phyloP scores from a whole-genome alignment of 2,888 invertebrate species.

The Eueremaeus valkanovi region DNA sequence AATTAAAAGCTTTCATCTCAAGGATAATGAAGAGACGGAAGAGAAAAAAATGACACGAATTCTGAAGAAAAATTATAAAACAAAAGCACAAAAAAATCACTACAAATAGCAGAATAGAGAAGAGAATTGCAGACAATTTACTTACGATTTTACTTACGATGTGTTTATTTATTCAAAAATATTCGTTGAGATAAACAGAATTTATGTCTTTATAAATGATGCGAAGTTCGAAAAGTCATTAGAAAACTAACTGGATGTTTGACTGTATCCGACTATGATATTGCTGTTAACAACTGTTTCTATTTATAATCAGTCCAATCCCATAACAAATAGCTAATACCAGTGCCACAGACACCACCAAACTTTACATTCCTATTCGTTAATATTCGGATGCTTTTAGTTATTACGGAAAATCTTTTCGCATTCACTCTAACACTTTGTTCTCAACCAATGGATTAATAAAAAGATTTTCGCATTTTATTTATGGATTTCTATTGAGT shows the following conservation, averaged over 20 bases:
- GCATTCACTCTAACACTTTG: neutral
- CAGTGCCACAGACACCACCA: neutral
- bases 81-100: too few relatives aligned
- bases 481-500: neutral
- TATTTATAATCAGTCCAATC: constrained; percentile 23
- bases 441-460: neutral
- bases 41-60: too few relatives aligned
- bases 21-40: too few relatives aligned
- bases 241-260: constrained; percentile 12
- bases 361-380: neutral
- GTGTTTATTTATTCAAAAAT: constrained; percentile 6
- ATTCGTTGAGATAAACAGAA: constrained; percentile 15
- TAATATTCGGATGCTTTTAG: neutral
- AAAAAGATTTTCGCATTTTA: neutral
- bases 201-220: neutral
- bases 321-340: neutral
- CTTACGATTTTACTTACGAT: neutral
- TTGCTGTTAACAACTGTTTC: constrained; percentile 25
- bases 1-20: too few relatives aligned
- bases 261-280: neutral
- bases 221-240: neutral
- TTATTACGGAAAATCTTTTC: neutral
- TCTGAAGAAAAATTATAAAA: too few relatives aligned
- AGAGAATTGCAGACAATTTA: too few relatives aligned
- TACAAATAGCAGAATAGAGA: too few relatives aligned